Base-by-base conservation (phyloP, 2,113 vertebrate genomes). In the Heliornis fulica region DNA sequence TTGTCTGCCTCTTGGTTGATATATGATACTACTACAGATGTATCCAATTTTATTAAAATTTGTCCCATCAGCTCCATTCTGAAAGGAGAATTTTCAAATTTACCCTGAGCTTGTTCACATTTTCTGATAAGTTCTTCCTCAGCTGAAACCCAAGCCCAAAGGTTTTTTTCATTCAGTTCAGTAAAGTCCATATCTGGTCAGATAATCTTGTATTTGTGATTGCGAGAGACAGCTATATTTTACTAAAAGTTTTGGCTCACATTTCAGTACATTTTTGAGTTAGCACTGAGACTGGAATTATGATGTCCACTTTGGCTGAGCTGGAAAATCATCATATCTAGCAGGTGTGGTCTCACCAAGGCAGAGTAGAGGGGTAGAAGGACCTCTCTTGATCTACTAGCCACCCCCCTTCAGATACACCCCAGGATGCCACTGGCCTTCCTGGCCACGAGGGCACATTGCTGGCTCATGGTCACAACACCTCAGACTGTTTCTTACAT, bases 41-140 rank as follows among this genome's bases (percentile, higher is more conserved):
- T 95, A 96, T 94, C 83, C 93, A 93, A 96, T 96, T 95, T 96
- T 96, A 95, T 66, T 81, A 91, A 94, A 95, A 93, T 96, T 95
- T 97, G 90, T 90, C 87, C 88, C 94, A 95, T 86, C 87, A 92
- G 82, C 63, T 93, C 43, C 50, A 38, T 69, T 91, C 87, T 74
- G 82, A 80, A 94, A 95, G 32, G 4, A 78, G 60, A 92, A 93
- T 86, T 94, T 97, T 92, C 63, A 96, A 71, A 96, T 92, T 88
- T 83, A 70, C 32, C 26, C 78, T 22, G 50, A 46, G 51, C 45
- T 93, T 80, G 45, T 64, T 59, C 38, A 86, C 4, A 20, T 85
- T 83, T 85, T 77, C 20, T 63, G 34, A 28, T 26, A 83, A 89
- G 78, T 13, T 95, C 66, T 32, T 91, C 61, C 50, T 69, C 69